Evolutionary conservation across 92 coral and sea anemone genomes (phyloP).

Genomic region (Heliopora coerulea): DNA sequence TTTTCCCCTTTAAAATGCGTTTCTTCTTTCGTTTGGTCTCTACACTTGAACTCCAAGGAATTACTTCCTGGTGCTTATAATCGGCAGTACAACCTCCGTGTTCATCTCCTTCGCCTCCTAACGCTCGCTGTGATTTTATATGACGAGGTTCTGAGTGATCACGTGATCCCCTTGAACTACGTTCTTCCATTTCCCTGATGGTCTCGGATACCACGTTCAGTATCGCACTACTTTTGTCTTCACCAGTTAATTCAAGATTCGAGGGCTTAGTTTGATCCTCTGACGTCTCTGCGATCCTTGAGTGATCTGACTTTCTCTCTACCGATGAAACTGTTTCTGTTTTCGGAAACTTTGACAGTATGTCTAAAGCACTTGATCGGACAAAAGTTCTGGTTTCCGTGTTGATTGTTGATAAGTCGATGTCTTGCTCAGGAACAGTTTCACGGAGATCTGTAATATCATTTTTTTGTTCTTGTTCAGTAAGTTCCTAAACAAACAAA

Average conservation of each 20-base stretch:
- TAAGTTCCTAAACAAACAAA: background rate
- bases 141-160: no score
- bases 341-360: constrained; percentile 26
- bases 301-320: background rate
- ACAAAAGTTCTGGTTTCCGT: constrained; percentile 25
- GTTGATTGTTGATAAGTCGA: constrained; percentile 11
- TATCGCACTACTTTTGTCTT: no score
- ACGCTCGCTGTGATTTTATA: no score
- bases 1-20: constrained; percentile 5
- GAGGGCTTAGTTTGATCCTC: background rate
- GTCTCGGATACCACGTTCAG: background rate
- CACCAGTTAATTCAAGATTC: background rate
- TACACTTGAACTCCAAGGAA: constrained; percentile 18
- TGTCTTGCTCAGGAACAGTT: background rate
- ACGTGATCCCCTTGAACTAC: background rate
- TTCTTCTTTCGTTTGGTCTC: constrained; percentile 18
- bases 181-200: background rate
- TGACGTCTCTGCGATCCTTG: background rate
- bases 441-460: background rate
- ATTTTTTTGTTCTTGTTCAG: background rate
- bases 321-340: constrained; percentile 10
- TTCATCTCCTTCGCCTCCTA: no score
- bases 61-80: background rate
- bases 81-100: no score
- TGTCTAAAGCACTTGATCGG: constrained; percentile 31